A percentile compares a stretch with the other conserved stretches of the same genome.
Evolutionary conservation across 2,113 vertebrate genomes (phyloP).

Genomic region (Tylochromis polylepis): DNA sequence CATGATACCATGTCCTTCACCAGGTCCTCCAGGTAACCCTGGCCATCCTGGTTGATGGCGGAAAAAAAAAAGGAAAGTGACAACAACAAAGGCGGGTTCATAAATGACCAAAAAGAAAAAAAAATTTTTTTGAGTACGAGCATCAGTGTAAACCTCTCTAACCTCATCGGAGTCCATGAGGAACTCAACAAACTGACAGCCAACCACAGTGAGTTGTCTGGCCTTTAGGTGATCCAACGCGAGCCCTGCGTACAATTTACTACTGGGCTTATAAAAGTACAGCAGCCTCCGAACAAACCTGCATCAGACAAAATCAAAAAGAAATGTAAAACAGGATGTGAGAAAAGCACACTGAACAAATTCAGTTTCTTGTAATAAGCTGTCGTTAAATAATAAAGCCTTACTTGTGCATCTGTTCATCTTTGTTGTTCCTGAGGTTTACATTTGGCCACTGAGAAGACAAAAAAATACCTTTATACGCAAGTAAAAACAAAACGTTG

Average conservation of each 20-base stretch:
- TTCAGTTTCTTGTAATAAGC: not conserved
- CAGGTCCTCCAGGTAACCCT: constrained; percentile 90
- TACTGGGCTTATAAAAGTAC: constrained; percentile 96
- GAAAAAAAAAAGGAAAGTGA: not conserved
- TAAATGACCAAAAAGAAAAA: not conserved
- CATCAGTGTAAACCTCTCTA: not conserved
- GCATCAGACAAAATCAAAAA: not conserved
- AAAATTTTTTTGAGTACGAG: not conserved
- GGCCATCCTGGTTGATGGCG: constrained; percentile 80
- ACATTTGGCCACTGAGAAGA: constrained; percentile 90
- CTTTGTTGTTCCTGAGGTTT: constrained; percentile 95
- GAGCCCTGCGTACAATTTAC: constrained; percentile 88
- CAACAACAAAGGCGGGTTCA: not conserved
- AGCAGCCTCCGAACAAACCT: constrained; percentile 93
- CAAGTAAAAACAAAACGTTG: not conserved
- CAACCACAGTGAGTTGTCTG: constrained; percentile 93
- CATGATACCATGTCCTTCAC: constrained; percentile 93
- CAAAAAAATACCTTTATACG: not conserved
- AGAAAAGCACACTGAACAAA: not conserved
- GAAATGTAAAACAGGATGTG: not conserved
- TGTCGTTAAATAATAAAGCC: not conserved
- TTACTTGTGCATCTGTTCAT: constrained; percentile 97
- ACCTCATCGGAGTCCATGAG: constrained; percentile 96
- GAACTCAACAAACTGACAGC: constrained; percentile 95
- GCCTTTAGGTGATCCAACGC: constrained; percentile 88